Evolutionary conservation across 2,797 vertebrate genomes (phyloP), one percentile per base, ranked within the genome.

Genomic region (Pelodytes ibericus): DNA sequence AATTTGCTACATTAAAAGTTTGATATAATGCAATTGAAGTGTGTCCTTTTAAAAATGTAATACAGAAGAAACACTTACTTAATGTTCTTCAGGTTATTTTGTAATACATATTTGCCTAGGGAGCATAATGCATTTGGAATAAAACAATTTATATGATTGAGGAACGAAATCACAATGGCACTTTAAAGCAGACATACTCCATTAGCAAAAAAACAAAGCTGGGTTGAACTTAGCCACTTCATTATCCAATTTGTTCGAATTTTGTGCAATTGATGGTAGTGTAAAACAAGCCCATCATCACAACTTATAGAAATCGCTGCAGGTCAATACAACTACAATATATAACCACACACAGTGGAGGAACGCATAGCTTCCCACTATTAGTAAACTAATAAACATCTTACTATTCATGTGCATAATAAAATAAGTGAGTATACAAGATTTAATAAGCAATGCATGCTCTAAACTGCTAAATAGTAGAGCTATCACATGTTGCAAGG

Each of bases 21-120:
- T 29, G 70, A 72, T 51, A 67, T 72, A 44, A 63, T 77, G 68
- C 41, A 20, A 47, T 60, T 64, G 31, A 71, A 71, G 56, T 66
- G 63, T 30, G 30, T 53, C 49, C 30, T 67, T 9, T 58, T 51
- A 31, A 33, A 25, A 30, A 66, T 58, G 58, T 16, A 24, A 25
- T 44, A 30, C 49, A 69, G 24, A 18, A 49, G 24, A 75, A 69
- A 44, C 31, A 69, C 31, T 30, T 8, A 26, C 29, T 36, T 68
- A 75, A 67, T 67, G 30, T 51, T 75, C 39, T 66, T 59, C 66
- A 60, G 47, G 27, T 60, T 51, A 29, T 68, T 51, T 61, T 20
- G 22, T 22, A 49, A 9, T 22, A 26, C 6, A 11, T 16, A 22
- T 66, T 59, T 57, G 9, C 3, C 31, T 29, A 3, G 9, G 13